Evolutionary conservation across 1,140 invertebrate genomes (phyloP).

Genomic region (Melanaphis sacchari): DNA sequence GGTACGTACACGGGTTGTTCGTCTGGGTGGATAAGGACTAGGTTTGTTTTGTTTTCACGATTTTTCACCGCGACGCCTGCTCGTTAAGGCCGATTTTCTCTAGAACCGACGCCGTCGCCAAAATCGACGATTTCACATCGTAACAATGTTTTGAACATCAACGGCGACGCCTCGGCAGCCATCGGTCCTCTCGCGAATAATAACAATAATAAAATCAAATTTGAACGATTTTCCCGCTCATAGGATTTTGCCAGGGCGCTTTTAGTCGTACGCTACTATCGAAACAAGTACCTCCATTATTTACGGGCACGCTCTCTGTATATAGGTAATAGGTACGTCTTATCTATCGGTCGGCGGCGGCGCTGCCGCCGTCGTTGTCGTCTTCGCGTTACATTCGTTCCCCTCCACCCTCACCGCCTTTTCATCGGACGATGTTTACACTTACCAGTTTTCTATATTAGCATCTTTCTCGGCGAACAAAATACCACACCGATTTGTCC

Average conservation of each 20-base stretch:
- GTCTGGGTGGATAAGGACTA: background rate
- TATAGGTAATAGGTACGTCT: background rate
- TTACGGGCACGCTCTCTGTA: background rate
- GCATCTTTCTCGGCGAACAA: background rate
- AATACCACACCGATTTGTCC: no score
- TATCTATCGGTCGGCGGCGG: conserved; percentile 20
- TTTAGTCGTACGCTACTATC: background rate
- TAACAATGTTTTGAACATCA: background rate
- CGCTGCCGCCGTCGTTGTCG: background rate
- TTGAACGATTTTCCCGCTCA: background rate
- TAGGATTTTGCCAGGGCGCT: background rate
- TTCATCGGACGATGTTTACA: background rate
- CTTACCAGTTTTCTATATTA: background rate
- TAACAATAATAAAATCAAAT: background rate
- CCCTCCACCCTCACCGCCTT: background rate
- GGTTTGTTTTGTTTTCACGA: background rate
- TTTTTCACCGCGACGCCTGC: background rate
- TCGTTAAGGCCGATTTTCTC: background rate
- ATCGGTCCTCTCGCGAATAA: background rate
- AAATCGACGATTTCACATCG: background rate
- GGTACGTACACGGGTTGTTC: background rate
- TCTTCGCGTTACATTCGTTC: background rate
- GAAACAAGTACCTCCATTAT: conserved; percentile 11
- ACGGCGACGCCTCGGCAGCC: background rate
- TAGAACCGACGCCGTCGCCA: background rate